Percentiles rank a stretch among this genome's conserved stretches.
phyloP scores from a whole-genome alignment of 2,113 vertebrate genomes.

The Emydura subglobosa region DNA sequence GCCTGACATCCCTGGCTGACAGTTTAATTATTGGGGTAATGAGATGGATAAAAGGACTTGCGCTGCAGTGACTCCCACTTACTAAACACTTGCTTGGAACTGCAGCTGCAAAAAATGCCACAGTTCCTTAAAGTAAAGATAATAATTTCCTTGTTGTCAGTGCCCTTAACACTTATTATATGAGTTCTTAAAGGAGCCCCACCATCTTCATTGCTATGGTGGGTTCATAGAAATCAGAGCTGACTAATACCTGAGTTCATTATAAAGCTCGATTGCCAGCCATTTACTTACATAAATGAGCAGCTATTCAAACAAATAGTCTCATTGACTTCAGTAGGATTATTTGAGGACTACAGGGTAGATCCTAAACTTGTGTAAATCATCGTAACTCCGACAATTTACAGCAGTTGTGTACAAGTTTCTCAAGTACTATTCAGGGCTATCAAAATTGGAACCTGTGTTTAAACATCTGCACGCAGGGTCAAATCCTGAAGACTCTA shows the following conservation, averaged over 20 bases:
- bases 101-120: slow-evolving; percentile 82
- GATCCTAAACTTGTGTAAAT: too few species aligned
- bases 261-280: background rate
- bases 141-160: slow-evolving; percentile 47
- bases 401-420: too few species aligned
- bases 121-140: slow-evolving; percentile 42
- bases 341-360: background rate
- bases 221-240: background rate
- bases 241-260: background rate
- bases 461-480: background rate
- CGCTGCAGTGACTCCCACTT: slow-evolving; percentile 83
- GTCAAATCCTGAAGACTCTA: background rate
- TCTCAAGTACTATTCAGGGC: too few species aligned
- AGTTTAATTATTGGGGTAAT: slow-evolving; percentile 88
- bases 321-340: background rate
- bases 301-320: background rate
- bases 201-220: background rate
- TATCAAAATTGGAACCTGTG: background rate
- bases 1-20: slow-evolving; percentile 81
- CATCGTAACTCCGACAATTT: too few species aligned
- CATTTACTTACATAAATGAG: background rate
- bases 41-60: slow-evolving; percentile 83
- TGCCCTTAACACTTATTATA: background rate
- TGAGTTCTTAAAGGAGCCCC: background rate
- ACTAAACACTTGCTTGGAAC: slow-evolving; percentile 76